A percentile compares a stretch with the other conserved stretches of the same genome.
Evolutionary conservation across 2,797 vertebrate genomes (phyloP).

Genomic region (Chromis chromis): DNA sequence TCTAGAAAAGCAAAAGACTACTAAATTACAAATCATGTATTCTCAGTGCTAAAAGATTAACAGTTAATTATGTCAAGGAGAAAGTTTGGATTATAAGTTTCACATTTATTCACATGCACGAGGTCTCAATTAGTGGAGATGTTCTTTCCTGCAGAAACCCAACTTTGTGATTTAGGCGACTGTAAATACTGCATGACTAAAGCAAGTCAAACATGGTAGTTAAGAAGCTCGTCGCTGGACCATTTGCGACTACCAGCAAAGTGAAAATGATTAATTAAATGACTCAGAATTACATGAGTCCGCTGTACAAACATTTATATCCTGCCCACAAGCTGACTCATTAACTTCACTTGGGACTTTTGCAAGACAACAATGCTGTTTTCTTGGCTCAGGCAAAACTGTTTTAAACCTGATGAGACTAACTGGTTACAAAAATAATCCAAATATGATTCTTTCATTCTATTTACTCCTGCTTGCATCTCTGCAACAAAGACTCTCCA

Average conservation of each 20-base stretch:
- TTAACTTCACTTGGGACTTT: background rate
- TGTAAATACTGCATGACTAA: background rate
- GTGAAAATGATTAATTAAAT: background rate
- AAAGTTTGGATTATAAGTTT: background rate
- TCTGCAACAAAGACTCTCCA: background rate
- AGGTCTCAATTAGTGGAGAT: background rate
- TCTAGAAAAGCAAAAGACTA: too few species aligned
- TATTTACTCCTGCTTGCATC: conserved; percentile 13
- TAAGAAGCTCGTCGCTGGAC: background rate
- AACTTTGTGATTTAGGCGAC: background rate
- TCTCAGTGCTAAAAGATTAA: too few species aligned
- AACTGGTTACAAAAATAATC: background rate
- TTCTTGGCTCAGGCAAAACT: background rate
- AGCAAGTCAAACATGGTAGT: background rate
- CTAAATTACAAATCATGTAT: too few species aligned
- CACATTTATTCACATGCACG: background rate
- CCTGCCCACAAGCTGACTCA: conserved; percentile 4
- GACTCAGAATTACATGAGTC: conserved; percentile 6
- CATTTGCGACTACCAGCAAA: background rate
- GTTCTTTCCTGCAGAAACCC: background rate
- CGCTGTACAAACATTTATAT: conserved; percentile 6
- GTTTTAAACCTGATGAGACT: background rate
- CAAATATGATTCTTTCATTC: conserved; percentile 8
- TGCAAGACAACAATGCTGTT: background rate
- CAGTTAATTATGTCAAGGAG: background rate